These are phyloP conservation scores for Liasis olivaceus DNA, from an alignment of 2,797 vertebrate species.

Conservation along the genomic window DNA sequence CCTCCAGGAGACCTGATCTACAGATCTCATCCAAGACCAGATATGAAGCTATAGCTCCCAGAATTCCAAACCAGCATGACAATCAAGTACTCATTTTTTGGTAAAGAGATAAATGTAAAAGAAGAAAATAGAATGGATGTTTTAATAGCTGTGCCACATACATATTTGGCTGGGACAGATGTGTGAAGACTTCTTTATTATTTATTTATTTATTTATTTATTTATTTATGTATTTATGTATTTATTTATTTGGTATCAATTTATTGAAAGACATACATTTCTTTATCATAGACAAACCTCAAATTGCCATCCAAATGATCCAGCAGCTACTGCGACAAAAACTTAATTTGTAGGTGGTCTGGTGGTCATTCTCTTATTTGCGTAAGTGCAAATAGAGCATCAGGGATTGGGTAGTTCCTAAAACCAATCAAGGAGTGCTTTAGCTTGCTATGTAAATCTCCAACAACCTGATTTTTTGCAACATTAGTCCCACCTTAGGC, in stretches of 20 bases:
- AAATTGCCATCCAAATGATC: not conserved
- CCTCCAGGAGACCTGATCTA: not conserved
- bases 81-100: not conserved
- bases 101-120: not conserved
- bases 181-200: not conserved
- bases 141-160: not conserved
- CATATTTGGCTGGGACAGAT: not conserved
- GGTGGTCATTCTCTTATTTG: not conserved
- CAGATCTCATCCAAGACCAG: not conserved
- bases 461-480: not conserved
- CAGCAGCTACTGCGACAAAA: not conserved
- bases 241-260: not conserved
- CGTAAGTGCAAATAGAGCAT: not conserved
- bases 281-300: not conserved
- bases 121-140: not conserved
- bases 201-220: too few species aligned
- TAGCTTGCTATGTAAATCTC: not conserved
- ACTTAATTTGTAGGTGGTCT: not conserved
- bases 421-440: not conserved
- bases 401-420: not conserved
- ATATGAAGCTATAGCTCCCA: not conserved
- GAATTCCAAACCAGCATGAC: not conserved
- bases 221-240: too few species aligned
- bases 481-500: not conserved
- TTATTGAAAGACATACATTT: not conserved